Evolutionary conservation across 2,888 invertebrate species (phyloP).

Genomic region (Caradrina clavipalpis): DNA sequence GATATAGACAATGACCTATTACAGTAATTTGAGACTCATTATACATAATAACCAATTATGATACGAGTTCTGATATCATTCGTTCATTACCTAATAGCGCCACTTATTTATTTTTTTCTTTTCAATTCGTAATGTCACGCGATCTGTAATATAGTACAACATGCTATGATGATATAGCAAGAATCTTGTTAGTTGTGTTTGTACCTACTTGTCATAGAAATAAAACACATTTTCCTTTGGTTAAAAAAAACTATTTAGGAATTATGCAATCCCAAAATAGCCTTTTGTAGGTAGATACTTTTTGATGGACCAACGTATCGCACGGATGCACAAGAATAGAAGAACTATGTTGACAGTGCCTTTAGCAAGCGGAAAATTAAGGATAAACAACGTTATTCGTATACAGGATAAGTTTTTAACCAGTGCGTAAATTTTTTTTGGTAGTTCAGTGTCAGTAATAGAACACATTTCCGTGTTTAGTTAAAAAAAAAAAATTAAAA

Average conservation of each 20-base stretch:
- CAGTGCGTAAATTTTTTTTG: too few relatives aligned
- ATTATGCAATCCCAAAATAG: not conserved
- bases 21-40: constrained; percentile 40
- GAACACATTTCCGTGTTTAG: too few relatives aligned
- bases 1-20: not conserved
- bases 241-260: not conserved
- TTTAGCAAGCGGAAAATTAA: too few relatives aligned
- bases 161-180: constrained; percentile 6
- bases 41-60: constrained; percentile 29
- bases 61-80: constrained; percentile 9
- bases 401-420: too few relatives aligned
- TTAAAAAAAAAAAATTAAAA: too few relatives aligned
- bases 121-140: constrained; percentile 26
- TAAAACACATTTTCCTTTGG: not conserved
- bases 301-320: not conserved
- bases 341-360: not conserved
- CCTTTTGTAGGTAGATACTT: not conserved
- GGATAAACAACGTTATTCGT: too few relatives aligned
- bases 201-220: not conserved
- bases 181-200: not conserved
- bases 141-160: not conserved
- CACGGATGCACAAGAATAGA: not conserved
- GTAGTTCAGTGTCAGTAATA: too few relatives aligned
- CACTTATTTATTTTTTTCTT: constrained; percentile 34
- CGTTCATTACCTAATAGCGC: constrained; percentile 35